Conservation (phyloP, 1,140 invertebrate species). For the Heliothis virescens region DNA sequence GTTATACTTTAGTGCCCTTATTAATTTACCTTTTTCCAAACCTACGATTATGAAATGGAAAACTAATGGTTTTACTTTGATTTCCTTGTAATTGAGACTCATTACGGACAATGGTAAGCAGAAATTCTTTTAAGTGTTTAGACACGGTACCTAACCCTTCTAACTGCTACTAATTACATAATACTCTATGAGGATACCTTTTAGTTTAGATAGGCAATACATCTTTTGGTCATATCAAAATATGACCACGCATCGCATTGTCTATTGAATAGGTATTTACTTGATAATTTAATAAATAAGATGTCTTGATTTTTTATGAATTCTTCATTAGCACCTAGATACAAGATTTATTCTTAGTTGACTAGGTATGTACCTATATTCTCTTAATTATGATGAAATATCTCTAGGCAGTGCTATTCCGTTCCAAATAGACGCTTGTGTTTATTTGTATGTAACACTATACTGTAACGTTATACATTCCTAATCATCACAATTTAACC, state of each 20-base stretch:
- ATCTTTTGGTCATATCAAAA: too few relatives aligned
- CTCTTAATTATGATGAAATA: background rate
- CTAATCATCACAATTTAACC: conserved; percentile 71
- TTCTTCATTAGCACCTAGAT: background rate
- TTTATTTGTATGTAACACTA: conserved; percentile 51
- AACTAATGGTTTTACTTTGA: conserved; percentile 62
- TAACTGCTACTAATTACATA: too few relatives aligned
- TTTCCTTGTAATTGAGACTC: conserved; percentile 60
- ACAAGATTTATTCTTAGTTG: background rate
- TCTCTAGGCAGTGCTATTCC: conserved; percentile 34
- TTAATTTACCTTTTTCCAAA: conserved; percentile 62
- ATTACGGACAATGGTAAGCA: background rate
- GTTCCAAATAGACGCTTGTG: conserved; percentile 47
- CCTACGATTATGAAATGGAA: conserved; percentile 33
- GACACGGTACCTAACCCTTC: background rate
- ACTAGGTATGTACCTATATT: background rate
- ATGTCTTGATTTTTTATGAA: too few relatives aligned
- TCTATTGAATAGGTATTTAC: too few relatives aligned
- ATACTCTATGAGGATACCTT: too few relatives aligned
- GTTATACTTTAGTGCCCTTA: conserved; percentile 64
- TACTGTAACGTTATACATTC: conserved; percentile 61
- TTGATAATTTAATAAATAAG: too few relatives aligned
- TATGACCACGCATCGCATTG: too few relatives aligned
- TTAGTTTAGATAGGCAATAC: too few relatives aligned
- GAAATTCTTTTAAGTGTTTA: background rate